phyloP scores from a whole-genome alignment of 2,888 invertebrate species.

The Pardosa pseudoannulata region DNA sequence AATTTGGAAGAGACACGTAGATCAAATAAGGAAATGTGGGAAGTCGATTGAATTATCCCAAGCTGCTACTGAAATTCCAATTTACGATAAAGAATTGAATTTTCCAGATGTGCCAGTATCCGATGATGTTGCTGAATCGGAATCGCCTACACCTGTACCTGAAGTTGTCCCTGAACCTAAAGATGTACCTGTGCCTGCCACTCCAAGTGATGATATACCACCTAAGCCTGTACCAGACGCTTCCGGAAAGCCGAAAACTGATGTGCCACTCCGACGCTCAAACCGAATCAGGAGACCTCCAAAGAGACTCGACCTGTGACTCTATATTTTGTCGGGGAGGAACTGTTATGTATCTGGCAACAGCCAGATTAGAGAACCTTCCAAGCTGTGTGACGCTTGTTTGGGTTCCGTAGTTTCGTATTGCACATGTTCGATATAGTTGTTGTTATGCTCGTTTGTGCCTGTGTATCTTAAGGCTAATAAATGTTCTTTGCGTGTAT shows the following conservation, averaged over 20 bases:
- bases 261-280: constrained; percentile 45
- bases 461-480: constrained; percentile 34
- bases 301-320: constrained; percentile 49
- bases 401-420: constrained; percentile 27
- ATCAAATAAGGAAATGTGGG: constrained; percentile 51
- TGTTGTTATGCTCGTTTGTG: constrained; percentile 43
- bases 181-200: constrained; percentile 22
- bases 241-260: constrained; percentile 17
- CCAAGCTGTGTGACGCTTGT: constrained; percentile 53
- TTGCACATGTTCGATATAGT: constrained; percentile 39
- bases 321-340: constrained; percentile 48
- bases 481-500: constrained; percentile 41
- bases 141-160: constrained; percentile 44
- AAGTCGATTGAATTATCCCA: constrained; percentile 50
- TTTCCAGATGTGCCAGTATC: constrained; percentile 53
- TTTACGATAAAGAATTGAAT: constrained; percentile 52
- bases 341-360: constrained; percentile 55
- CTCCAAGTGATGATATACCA: constrained; percentile 17
- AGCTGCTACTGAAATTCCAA: constrained; percentile 49
- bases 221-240: constrained; percentile 19
- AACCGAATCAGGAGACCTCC: constrained; percentile 44
- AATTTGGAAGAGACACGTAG: constrained; percentile 49
- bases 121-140: constrained; percentile 51
- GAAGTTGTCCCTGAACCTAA: constrained; percentile 29
- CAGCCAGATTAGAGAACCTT: constrained; percentile 49